Evolutionary conservation across 2,797 vertebrate genomes (phyloP), one percentile per base, ranked within the genome.

Genomic region (Hozukius guyotensis): DNA sequence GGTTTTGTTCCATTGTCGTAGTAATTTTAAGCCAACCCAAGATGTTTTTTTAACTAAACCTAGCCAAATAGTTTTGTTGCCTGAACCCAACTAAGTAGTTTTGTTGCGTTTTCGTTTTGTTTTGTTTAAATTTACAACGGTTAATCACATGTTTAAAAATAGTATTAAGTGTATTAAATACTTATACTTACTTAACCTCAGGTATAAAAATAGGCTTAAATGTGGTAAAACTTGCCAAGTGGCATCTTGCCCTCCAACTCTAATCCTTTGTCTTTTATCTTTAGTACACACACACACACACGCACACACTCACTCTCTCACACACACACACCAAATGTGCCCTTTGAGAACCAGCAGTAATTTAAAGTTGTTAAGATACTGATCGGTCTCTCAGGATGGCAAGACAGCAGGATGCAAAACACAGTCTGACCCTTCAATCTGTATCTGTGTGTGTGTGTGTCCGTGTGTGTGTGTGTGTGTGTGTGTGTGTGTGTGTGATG

Each of bases 351-450:
- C 53, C 16, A 62, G 77, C 62, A 68, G 68, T 83, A 83, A 84
- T 89, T 91, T 89, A 78, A 90, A 87, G 72, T 81, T 87, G 73
- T 88, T 83, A 67, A 87, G 85, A 92, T 92, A 85, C 61, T 59
- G 85, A 92, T 92, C 88, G 46, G 66, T 80, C 57, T 80, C 75
- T 75, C 61, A 60, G 67, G 67, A 78, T 56, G 65, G 65, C 49
- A 59, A 69, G 38, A 49, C 53, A 77, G 70, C 59, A 72, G 49
- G 79, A 72, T 69, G 42, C 81, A 73, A 70, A 79, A 75, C 68
- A 53, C 60, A 74, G 49, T 56, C 57, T 69, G 72, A 74, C 61
- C 71, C 78, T 80, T 52, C 31, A 38, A 59, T 85, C 13, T 46
- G 66, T 66, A 25, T 68, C n/a, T 16, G 24, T 55, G 34, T 27